Percentiles rank a stretch among this genome's conserved stretches.
phyloP scores from a whole-genome alignment of 2,888 invertebrate genomes.

The Tenthredo scrophulariae region DNA sequence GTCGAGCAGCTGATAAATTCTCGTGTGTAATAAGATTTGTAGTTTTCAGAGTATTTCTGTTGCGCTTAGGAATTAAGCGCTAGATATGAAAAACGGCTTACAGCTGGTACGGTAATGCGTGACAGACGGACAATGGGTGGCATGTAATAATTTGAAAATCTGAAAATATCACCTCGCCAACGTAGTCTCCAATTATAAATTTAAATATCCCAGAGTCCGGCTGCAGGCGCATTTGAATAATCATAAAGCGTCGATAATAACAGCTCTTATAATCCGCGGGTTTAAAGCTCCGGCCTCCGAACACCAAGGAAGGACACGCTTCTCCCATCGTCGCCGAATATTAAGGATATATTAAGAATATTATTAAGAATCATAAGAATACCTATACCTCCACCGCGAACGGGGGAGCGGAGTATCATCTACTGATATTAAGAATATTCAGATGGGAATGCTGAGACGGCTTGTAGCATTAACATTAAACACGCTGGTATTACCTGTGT shows the following conservation, averaged over 20 bases:
- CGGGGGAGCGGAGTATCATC: conserved; percentile 1
- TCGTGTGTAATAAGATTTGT: not conserved
- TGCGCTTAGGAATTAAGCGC: conserved; percentile 2
- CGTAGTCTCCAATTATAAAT: conserved; percentile 53
- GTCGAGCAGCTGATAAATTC: not conserved
- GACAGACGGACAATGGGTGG: conserved; percentile 42
- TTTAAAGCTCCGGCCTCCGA: conserved; percentile 1
- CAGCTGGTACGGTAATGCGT: conserved; percentile 33
- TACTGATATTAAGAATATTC: conserved; percentile 50
- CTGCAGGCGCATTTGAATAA: conserved; percentile 51
- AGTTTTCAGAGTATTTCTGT: not conserved
- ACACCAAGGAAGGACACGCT: conserved; percentile 42
- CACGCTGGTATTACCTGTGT: conserved; percentile 67
- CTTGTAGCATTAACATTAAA: conserved; percentile 69
- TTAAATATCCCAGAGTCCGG: conserved; percentile 49
- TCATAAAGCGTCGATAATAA: conserved; percentile 53
- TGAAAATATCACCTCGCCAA: conserved; percentile 53
- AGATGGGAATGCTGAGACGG: conserved; percentile 64
- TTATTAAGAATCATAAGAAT: conserved; percentile 40
- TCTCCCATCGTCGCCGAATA: conserved; percentile 60
- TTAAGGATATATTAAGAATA: conserved; percentile 59
- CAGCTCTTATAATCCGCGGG: conserved; percentile 53
- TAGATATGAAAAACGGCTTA: conserved; percentile 46
- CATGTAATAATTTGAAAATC: conserved; percentile 51
- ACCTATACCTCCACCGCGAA: not conserved